phyloP scores from a whole-genome alignment of 2,113 vertebrate species.

The Sialia sialis region DNA sequence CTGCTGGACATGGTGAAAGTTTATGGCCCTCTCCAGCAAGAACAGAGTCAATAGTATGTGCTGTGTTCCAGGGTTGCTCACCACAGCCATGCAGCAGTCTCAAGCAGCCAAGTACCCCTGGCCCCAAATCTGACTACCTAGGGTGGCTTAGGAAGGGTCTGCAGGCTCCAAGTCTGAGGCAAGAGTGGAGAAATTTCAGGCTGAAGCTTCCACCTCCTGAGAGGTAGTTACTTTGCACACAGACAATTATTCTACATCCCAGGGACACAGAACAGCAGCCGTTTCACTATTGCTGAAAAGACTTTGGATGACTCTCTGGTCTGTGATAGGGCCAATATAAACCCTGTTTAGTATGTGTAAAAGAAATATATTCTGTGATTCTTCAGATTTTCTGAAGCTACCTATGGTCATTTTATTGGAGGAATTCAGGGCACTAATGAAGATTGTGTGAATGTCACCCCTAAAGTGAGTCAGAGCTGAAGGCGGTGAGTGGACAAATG shows the following conservation, averaged over 20 bases:
- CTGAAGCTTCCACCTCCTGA: background rate
- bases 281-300: background rate
- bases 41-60: fast-evolving
- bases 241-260: background rate
- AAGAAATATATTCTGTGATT: background rate
- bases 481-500: background rate
- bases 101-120: background rate
- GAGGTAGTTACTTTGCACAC: background rate
- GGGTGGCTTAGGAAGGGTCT: background rate
- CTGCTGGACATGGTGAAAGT: background rate
- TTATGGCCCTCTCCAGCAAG: background rate
- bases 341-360: background rate
- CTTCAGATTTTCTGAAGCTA: background rate
- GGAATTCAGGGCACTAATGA: background rate
- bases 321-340: background rate
- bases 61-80: fast-evolving
- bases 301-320: background rate
- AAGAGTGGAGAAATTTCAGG: background rate
- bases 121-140: fast-evolving
- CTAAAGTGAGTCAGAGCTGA: background rate
- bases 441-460: background rate
- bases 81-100: background rate
- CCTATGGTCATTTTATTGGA: background rate
- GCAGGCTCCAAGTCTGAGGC: background rate
- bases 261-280: background rate